phyloP scores from a whole-genome alignment of 2,797 vertebrate genomes.

The Betta splendens region DNA sequence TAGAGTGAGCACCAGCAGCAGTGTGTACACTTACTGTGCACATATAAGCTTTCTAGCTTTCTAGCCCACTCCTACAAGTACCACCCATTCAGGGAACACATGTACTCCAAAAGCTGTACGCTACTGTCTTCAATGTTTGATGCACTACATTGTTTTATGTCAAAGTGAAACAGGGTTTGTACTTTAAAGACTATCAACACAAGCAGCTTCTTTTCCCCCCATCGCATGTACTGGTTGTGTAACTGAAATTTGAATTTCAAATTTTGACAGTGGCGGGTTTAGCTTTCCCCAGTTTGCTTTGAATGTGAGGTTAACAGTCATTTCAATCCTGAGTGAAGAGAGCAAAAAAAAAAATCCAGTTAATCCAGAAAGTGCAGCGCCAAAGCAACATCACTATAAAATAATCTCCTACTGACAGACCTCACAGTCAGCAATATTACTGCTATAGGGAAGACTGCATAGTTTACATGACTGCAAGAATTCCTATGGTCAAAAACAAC shows the following conservation, averaged over 20 bases:
- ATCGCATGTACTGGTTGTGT: too few relatives aligned
- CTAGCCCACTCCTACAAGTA: too few relatives aligned
- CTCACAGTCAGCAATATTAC: too few relatives aligned
- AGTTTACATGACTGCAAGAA: too few relatives aligned
- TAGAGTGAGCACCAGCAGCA: constrained; percentile 4
- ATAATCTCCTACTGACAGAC: not conserved
- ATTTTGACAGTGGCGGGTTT: not conserved
- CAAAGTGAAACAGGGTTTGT: not conserved
- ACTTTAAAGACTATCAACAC: too few relatives aligned
- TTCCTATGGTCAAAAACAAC: not conserved
- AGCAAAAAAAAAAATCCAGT: not conserved
- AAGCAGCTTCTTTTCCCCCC: too few relatives aligned
- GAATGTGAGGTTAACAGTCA: too few relatives aligned
- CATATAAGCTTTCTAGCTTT: constrained; percentile 5
- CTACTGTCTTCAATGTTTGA: too few relatives aligned
- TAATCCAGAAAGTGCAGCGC: constrained; percentile 1
- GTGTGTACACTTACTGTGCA: not conserved
- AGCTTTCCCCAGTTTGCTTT: too few relatives aligned
- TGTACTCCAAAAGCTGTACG: too few relatives aligned
- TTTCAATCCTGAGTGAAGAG: not conserved
- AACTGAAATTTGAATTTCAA: too few relatives aligned
- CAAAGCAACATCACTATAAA: not conserved
- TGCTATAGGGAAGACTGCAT: not conserved
- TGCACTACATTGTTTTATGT: too few relatives aligned
- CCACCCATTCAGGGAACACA: not conserved